These are phyloP conservation scores for Buceros bicornis DNA, from an alignment of 2,797 vertebrate species.

Conservation along the genomic window DNA sequence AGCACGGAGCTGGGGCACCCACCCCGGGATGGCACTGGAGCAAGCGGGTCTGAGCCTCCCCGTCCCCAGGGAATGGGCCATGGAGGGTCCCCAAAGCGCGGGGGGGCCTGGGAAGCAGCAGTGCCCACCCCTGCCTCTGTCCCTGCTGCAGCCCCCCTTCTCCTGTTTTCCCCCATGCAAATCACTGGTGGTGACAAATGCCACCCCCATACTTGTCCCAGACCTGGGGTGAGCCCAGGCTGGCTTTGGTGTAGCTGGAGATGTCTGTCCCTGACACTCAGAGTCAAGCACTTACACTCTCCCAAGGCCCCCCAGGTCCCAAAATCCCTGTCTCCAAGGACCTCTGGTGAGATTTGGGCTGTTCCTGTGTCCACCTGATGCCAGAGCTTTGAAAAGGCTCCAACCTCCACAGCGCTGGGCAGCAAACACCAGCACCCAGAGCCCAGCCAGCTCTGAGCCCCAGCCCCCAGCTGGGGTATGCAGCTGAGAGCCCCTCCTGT, in stretches of 20 bases:
- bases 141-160: not conserved
- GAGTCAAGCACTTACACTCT: not conserved
- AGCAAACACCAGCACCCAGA: fast-evolving
- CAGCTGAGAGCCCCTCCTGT: fast-evolving
- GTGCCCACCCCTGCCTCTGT: not conserved
- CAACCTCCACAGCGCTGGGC: fast-evolving
- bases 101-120: not conserved
- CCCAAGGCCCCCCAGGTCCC: not conserved
- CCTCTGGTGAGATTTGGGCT: not conserved
- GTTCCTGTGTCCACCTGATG: not conserved
- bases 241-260: not conserved
- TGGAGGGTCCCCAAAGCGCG: fast-evolving
- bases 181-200: not conserved
- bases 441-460: not conserved
- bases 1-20: not conserved
- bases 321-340: not conserved
- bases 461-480: not conserved
- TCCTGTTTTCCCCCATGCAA: not conserved
- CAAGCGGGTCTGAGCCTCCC: fast-evolving
- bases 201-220: not conserved
- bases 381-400: not conserved
- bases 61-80: fast-evolving
- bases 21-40: fast-evolving
- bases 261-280: not conserved
- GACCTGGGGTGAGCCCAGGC: not conserved